phyloP scores from a whole-genome alignment of 2,113 vertebrate genomes.

The Phoxinus phoxinus region DNA sequence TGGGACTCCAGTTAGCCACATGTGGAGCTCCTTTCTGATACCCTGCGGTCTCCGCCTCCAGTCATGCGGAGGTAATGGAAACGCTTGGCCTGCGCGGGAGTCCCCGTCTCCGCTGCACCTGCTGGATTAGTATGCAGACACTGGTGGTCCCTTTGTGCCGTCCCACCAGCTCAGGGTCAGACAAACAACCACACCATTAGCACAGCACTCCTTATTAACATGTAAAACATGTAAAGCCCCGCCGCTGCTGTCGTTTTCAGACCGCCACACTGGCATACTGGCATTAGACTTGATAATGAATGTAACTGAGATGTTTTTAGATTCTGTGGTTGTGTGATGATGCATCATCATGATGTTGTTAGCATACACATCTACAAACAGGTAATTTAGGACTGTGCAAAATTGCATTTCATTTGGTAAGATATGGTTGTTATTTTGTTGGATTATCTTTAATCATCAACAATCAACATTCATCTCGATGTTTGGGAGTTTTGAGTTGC shows the following conservation, averaged over 20 bases:
- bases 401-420: not conserved
- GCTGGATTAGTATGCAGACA: slow-evolving; percentile 59
- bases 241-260: not conserved
- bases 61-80: slow-evolving; percentile 22
- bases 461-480: not conserved
- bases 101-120: slow-evolving; percentile 38
- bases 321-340: slow-evolving; percentile 7
- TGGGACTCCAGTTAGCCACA: slow-evolving; percentile 51
- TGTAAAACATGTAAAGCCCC: slow-evolving; percentile 40
- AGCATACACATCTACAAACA: not conserved
- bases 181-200: slow-evolving; percentile 59
- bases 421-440: not conserved
- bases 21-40: slow-evolving; percentile 32
- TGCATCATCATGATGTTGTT: not conserved
- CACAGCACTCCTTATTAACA: slow-evolving; percentile 52
- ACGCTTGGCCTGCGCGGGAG: not conserved
- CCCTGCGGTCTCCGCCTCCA: slow-evolving; percentile 23
- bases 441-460: not conserved
- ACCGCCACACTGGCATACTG: slow-evolving; percentile 15
- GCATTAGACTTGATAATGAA: slow-evolving; percentile 32
- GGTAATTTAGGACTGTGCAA: not conserved
- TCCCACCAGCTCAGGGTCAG: slow-evolving; percentile 54
- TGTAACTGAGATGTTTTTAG: slow-evolving; percentile 33
- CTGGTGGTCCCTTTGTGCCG: not conserved
- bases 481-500: not conserved